Percentiles rank a stretch among this genome's conserved stretches.
Evolutionary conservation across 2,113 vertebrate species (phyloP).

Genomic region (Egretta garzetta): DNA sequence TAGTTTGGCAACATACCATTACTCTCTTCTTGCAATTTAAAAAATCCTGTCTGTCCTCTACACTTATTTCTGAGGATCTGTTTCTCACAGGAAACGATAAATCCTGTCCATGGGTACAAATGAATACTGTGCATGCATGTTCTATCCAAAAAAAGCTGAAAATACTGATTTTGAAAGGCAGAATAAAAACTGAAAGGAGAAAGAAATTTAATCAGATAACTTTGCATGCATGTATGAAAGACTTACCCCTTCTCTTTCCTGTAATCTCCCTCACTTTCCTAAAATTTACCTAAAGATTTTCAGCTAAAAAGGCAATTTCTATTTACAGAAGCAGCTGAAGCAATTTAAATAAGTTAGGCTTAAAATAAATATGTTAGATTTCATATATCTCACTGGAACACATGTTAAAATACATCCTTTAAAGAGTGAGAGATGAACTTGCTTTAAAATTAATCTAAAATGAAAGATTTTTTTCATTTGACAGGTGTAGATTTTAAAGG

Average conservation of each 20-base stretch:
- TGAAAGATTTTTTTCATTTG: neutral
- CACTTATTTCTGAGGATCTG: neutral
- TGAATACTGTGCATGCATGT: neutral
- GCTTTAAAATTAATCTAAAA: slow-evolving; percentile 10
- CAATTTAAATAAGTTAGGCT: neutral
- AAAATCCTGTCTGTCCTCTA: neutral
- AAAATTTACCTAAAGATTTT: slow-evolving; percentile 34
- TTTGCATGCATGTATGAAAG: neutral
- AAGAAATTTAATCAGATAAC: neutral
- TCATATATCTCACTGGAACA: neutral
- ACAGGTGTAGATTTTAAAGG: neutral
- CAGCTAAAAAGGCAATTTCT: neutral
- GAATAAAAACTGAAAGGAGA: neutral
- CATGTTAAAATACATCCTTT: neutral
- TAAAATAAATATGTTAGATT: slow-evolving; percentile 38
- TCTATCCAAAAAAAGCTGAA: neutral
- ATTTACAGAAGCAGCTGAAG: slow-evolving; percentile 17
- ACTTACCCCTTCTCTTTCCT: neutral
- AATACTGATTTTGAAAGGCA: neutral
- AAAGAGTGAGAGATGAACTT: neutral
- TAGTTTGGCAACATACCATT: neutral
- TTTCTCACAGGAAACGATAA: slow-evolving; percentile 1
- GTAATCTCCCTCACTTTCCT: neutral
- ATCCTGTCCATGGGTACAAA: neutral
- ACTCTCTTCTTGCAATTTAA: neutral